Conservation (phyloP, 23 tunicate species). For the Styela plicata region DNA sequence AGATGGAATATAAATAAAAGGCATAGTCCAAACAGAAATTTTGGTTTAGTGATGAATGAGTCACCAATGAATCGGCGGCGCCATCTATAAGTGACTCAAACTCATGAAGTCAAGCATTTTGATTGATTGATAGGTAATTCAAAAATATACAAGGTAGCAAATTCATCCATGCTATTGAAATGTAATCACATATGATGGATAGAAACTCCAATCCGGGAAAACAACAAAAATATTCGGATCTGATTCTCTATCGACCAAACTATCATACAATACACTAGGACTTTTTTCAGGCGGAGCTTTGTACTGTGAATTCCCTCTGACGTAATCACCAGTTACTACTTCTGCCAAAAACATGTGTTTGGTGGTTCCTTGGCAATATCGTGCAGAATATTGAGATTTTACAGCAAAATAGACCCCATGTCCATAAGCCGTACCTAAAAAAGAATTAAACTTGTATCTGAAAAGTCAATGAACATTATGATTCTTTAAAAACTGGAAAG, state of each 20-base stretch:
- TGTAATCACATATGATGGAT: constrained; percentile 21
- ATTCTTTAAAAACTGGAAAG: no score
- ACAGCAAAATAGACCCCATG: constrained; percentile 26
- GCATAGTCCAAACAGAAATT: no score
- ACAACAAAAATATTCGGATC: constrained; percentile 15
- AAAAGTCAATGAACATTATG: no score
- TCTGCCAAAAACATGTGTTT: constrained; percentile 11
- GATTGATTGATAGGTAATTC: no score
- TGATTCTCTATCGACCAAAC: background rate
- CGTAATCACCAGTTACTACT: constrained; percentile 19
- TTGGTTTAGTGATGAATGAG: no score
- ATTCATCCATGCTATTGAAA: background rate
- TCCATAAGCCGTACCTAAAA: constrained; percentile 17
- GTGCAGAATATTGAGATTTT: constrained; percentile 1
- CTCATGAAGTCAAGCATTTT: no score
- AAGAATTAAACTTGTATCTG: no score
- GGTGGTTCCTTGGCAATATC: background rate
- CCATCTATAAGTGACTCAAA: no score
- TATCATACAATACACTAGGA: background rate
- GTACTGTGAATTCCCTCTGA: background rate
- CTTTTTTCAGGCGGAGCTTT: constrained; percentile 20
- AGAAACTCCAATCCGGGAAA: constrained; percentile 14
- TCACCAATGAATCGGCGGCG: no score
- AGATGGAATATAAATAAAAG: no score
- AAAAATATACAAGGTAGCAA: no score